phyloP scores from a whole-genome alignment of 2,113 vertebrate genomes.

The Emberiza fucata region DNA sequence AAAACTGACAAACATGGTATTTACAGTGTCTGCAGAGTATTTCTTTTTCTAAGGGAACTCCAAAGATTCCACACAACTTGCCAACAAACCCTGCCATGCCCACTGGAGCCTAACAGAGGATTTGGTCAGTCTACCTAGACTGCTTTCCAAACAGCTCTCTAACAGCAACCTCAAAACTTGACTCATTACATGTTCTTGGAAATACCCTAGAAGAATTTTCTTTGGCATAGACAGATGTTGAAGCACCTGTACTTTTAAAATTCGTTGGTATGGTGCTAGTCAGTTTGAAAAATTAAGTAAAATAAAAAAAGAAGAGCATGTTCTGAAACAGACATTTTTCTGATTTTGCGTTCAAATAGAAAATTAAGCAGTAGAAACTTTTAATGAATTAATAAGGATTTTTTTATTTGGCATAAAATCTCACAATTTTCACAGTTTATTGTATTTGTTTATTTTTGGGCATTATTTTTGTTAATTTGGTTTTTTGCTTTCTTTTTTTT shows the following conservation, averaged over 20 bases:
- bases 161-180: not conserved
- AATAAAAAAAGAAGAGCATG: not conserved
- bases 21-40: not conserved
- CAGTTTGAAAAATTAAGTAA: not conserved
- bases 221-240: not conserved
- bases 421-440: not conserved
- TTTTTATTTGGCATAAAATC: not conserved
- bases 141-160: not conserved
- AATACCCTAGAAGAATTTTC: not conserved
- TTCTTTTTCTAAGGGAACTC: not conserved
- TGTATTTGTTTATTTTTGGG: rapidly evolving
- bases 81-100: not conserved
- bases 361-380: not conserved
- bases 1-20: not conserved
- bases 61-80: not conserved
- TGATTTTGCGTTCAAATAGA: not conserved
- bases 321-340: not conserved
- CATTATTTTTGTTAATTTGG: not conserved
- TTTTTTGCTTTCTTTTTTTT: not conserved
- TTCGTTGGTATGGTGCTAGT: not conserved
- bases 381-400: rapidly evolving
- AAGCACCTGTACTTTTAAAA: not conserved
- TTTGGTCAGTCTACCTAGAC: not conserved
- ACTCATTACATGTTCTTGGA: not conserved
- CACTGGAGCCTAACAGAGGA: not conserved